Conservation (phyloP, 2,888 invertebrate species). For the Dasysyrphus albostriatus region DNA sequence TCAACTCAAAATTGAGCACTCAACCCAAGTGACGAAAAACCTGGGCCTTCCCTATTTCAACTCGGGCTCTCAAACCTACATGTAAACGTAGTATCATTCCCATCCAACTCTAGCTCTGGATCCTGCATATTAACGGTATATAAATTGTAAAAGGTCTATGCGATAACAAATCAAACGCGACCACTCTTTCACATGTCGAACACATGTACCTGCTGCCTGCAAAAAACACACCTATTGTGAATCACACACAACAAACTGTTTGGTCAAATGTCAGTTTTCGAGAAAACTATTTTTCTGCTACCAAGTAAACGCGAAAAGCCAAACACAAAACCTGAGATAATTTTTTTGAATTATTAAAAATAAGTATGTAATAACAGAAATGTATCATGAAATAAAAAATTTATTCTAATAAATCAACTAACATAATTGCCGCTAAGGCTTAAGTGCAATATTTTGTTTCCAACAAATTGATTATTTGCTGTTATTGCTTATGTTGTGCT, state of each 20-base stretch:
- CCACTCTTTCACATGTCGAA: no score
- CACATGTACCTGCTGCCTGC: no score
- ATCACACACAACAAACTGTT: not conserved
- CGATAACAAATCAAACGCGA: no score
- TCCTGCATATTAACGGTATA: no score
- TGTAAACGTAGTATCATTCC: no score
- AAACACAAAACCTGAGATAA: not conserved
- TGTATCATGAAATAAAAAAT: not conserved
- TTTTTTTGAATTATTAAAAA: not conserved
- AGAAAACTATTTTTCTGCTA: not conserved
- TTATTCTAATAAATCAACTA: not conserved
- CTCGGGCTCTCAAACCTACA: no score
- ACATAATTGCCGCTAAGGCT: not conserved
- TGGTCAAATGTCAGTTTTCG: not conserved
- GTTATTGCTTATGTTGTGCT: not conserved
- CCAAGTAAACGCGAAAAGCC: conserved; percentile 2
- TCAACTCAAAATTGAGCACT: no score
- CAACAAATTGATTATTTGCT: not conserved
- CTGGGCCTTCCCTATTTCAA: no score
- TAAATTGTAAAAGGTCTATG: no score
- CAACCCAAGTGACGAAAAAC: no score
- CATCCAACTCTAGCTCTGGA: no score
- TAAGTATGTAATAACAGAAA: not conserved
- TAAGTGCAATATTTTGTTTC: not conserved
- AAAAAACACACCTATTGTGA: not conserved